Evolutionary conservation across 2,888 invertebrate species (phyloP).

Genomic region (Zaprionus bogoriensis): DNA sequence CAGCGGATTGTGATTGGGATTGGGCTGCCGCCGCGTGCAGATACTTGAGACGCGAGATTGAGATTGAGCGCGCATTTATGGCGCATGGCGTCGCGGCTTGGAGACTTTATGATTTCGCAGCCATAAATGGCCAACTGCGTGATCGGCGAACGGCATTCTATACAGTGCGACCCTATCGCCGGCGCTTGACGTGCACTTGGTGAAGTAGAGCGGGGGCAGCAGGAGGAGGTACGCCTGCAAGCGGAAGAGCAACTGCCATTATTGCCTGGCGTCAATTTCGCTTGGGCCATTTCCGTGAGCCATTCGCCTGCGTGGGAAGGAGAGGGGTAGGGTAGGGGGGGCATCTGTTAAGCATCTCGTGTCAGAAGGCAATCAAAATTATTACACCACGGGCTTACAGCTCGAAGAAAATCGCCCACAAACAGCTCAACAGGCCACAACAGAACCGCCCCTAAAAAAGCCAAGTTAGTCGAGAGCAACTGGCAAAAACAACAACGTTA

Average conservation of each 20-base stretch:
- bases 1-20: slow-evolving; percentile 36
- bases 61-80: slow-evolving; percentile 56
- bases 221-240: neutral
- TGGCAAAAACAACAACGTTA: slow-evolving; percentile 15
- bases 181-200: too few relatives aligned
- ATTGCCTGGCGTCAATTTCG: slow-evolving; percentile 48
- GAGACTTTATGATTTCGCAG: slow-evolving; percentile 45
- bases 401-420: slow-evolving; percentile 16
- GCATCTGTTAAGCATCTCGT: slow-evolving; percentile 64
- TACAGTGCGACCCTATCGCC: slow-evolving; percentile 33
- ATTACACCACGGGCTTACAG: slow-evolving; percentile 52
- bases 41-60: slow-evolving; percentile 25
- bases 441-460: slow-evolving; percentile 45
- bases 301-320: neutral
- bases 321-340: too few relatives aligned
- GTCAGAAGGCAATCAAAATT: slow-evolving; percentile 74
- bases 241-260: neutral
- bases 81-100: slow-evolving; percentile 31
- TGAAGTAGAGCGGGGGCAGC: neutral
- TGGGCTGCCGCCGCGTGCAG: neutral
- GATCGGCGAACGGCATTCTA: slow-evolving; percentile 36
- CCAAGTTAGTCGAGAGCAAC: slow-evolving; percentile 30
- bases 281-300: slow-evolving; percentile 53
- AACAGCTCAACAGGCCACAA: neutral
- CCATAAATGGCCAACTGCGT: slow-evolving; percentile 47